Evolutionary conservation across 2,888 invertebrate species (phyloP), one percentile per base, ranked within the genome.

Genomic region (Acrocyrtus sp.): DNA sequence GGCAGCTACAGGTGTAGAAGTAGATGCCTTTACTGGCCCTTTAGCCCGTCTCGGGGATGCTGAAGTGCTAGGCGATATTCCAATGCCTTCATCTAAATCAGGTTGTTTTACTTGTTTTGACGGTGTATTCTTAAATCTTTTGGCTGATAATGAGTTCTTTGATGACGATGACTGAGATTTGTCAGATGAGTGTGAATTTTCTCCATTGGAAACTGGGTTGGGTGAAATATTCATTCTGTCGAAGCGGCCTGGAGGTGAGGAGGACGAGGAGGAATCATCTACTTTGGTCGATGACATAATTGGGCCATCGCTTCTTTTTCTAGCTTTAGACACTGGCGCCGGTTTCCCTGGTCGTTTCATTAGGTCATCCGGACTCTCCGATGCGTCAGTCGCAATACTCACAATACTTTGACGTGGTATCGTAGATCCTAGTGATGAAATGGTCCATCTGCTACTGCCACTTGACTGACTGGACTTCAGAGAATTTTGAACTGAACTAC

Each of bases 351-450:
- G 54, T 24, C 72, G 41, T 15, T 54, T 72, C 47, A 72, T 54
- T 12, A 27, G 4, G 5, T 61, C 65, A 6, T 61, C 60, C 2
- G 63, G 43, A 45, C 45, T 53, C 21, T 61, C 69, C 0, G 65
- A 22, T 15, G 60, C 47, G 15, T 65, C 57, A 15, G 72, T 75
- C 5, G 63, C 50, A 39, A 78, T 74, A 19, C 74, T 74, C 6
- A 74, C 67, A 15, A 68, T 72, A 19, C 66, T 74, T 39, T 68
- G 66, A 19, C 75, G 60, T 4, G 75, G 72, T 50, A 79, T 79
- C 12, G 69, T 72, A 12, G 77, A 77, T 2, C 74, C 78, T 39
- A 77, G 70, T 1, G 78, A 74, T 5, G 72, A 69, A 10, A 72
- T 58, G 4, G 77, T 72, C 65, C 57, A 67, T 4, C 68, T 21